Conservation (phyloP, 2,888 invertebrate species). For the Drosophila nigricruria region DNA sequence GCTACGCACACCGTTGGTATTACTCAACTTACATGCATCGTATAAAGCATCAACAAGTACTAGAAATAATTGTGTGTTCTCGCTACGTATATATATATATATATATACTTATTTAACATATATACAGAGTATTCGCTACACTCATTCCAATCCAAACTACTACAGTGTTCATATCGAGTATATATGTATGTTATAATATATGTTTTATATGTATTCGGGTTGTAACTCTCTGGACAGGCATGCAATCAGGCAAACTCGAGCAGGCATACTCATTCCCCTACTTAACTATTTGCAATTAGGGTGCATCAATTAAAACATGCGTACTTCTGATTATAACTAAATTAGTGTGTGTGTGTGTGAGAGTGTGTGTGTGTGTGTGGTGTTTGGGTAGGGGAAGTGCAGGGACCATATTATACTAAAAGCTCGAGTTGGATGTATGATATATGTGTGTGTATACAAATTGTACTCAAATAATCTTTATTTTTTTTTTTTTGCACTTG, state of each 20-base stretch:
- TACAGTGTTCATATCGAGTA: conserved; percentile 4
- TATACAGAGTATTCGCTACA: conserved; percentile 6
- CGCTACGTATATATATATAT: too few species aligned
- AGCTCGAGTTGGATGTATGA: conserved; percentile 8
- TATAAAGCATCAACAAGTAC: conserved; percentile 62
- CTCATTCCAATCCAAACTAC: conserved; percentile 30
- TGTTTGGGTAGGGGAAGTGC: not conserved
- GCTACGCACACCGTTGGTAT: conserved; percentile 72
- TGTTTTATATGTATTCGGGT: conserved; percentile 15
- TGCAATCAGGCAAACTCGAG: conserved; percentile 69
- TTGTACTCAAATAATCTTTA: not conserved
- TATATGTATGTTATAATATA: conserved; percentile 4
- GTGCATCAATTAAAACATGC: conserved; percentile 66
- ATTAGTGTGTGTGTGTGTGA: conserved; percentile 1
- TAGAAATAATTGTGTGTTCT: conserved; percentile 14
- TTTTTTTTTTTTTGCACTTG: not conserved
- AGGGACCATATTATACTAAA: conserved; percentile 21
- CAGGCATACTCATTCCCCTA: conserved; percentile 60
- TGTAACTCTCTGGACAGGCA: conserved; percentile 48
- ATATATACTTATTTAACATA: conserved; percentile 4
- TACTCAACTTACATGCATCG: conserved; percentile 72
- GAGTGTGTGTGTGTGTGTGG: not conserved
- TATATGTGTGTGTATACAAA: not conserved
- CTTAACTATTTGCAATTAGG: conserved; percentile 12
- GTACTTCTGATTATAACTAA: conserved; percentile 37